Evolutionary conservation across 92 coral and sea anemone species (phyloP).

Genomic region (Anthopleura xanthogrammica): DNA sequence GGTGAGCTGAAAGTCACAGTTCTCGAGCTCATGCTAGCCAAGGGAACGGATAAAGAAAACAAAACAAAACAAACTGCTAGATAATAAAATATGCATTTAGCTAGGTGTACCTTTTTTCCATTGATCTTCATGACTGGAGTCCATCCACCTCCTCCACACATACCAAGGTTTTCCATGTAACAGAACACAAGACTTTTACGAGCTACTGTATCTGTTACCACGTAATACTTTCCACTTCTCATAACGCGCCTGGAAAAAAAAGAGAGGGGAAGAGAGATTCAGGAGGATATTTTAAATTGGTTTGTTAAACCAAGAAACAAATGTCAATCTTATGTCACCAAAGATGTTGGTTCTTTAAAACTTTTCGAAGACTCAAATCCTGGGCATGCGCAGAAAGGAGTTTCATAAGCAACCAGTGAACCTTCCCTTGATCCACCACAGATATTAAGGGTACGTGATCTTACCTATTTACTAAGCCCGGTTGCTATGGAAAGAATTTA

Average conservation of each 20-base stretch:
- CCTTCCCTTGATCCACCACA: no score
- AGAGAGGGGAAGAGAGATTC: not conserved
- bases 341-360: no score
- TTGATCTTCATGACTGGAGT: conserved; percentile 50
- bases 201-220: conserved; percentile 33
- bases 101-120: conserved; percentile 28
- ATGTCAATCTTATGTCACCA: no score
- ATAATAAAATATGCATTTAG: not conserved
- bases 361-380: no score
- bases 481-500: no score
- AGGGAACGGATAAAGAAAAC: not conserved
- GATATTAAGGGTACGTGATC: no score
- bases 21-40: not conserved
- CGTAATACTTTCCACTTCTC: conserved; percentile 37
- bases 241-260: conserved; percentile 1
- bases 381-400: no score
- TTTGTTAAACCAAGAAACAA: no score
- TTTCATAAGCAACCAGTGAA: no score
- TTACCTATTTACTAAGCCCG: no score
- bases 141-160: conserved; percentile 49
- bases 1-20: not conserved
- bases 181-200: conserved; percentile 43
- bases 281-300: no score
- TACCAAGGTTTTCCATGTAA: conserved; percentile 32
- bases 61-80: not conserved